Base-by-base conservation (phyloP, 2,888 invertebrate genomes). In the Drosophila aldrichi region DNA sequence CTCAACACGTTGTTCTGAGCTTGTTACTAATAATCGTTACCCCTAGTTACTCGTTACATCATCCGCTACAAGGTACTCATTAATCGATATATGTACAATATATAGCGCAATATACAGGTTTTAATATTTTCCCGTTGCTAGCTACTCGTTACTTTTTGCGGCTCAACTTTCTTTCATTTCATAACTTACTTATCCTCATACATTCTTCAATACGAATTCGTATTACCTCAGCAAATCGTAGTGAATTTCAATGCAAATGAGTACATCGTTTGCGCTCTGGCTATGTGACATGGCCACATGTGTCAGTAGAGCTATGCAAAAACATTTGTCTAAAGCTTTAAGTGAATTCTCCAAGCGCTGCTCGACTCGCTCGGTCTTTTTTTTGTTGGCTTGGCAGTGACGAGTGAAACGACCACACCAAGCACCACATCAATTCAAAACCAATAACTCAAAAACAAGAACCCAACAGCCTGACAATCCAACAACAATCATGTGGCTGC, bases 371-470 rank as follows among this genome's bases (percentile, higher is more conserved):
- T 0, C 2, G 22, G 16, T 20, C 14, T 14, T n/a, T n/a, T n/a
- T 20, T 34, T 20, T 51, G 25, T 25, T 20, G 32, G 14, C 16
- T 25, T 51, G 56, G 32, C 38, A 16, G 36, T 14, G 38, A 49
- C 22, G 52, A 36, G n/a, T 40, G 25, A 56, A 64, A 49, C 70
- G 56, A 60, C 52, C 41, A 55, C 67, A 58, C 60, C 57, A 58
- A 52, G 34, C 6, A 38, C 65, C 78, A 64, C 74, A 78, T 83
- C 89, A 83, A 88, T 84, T 83, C 87, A 75, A 86, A 82, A 81
- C 89, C 87, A 86, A 84, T 86, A 84, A 80, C 89, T 84, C 83
- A 84, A 84, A 84, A 84, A 75, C 88, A 79, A 72, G 83, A 85
- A 41, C 22, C 64, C 62, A 75, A 62, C 75, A 40, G 58, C 46